phyloP scores from a whole-genome alignment of 2,113 vertebrate species.

The Nerophis lumbriciformis region DNA sequence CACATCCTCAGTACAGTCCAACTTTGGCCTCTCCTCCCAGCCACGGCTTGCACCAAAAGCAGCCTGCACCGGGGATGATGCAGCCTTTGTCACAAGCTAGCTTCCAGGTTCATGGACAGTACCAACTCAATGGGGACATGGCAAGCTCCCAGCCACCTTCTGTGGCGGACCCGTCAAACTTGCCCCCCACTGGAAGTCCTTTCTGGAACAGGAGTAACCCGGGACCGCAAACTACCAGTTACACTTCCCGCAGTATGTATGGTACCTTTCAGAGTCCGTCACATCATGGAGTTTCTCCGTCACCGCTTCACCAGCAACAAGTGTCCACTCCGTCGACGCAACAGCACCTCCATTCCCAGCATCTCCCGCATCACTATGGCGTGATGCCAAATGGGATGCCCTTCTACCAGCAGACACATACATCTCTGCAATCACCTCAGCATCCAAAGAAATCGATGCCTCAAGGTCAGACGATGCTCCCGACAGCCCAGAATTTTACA shows the following conservation, averaged over 20 bases:
- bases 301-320: conserved; percentile 71
- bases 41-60: conserved; percentile 80
- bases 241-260: conserved; percentile 64
- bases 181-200: conserved; percentile 70
- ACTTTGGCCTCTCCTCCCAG: conserved; percentile 62
- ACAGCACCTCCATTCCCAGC: conserved; percentile 61
- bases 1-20: conserved; percentile 78
- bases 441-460: conserved; percentile 51
- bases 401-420: conserved; percentile 68
- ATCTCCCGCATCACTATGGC: conserved; percentile 62
- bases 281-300: conserved; percentile 55
- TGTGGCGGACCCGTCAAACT: conserved; percentile 71
- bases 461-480: conserved; percentile 55
- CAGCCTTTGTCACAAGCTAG: conserved; percentile 71
- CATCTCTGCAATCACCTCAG: conserved; percentile 47
- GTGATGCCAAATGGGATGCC: conserved; percentile 73
- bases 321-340: conserved; percentile 58
- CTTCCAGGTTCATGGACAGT: conserved; percentile 79
- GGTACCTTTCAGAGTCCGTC: conserved; percentile 67
- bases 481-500: conserved; percentile 63
- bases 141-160: conserved; percentile 68
- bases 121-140: conserved; percentile 81
- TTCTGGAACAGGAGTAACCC: conserved; percentile 83
- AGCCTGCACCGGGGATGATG: conserved; percentile 63
- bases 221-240: conserved; percentile 77